Evolutionary conservation across 2,888 invertebrate species (phyloP).

Genomic region (Spialia ferax): DNA sequence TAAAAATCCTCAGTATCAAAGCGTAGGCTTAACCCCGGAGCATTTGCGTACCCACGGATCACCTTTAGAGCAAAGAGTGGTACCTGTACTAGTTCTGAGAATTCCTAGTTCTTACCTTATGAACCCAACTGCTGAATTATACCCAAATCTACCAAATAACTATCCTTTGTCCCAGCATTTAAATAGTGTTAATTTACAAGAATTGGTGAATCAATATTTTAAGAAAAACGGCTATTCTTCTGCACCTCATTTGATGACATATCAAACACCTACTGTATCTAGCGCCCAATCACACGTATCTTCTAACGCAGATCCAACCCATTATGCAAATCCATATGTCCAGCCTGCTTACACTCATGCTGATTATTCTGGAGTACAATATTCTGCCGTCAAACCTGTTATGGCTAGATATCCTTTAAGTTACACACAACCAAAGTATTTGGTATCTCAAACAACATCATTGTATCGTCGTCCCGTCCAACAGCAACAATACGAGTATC

Average conservation of each 20-base stretch:
- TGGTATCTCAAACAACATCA: conserved; percentile 62
- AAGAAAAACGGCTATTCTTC: conserved; percentile 74
- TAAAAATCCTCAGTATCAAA: conserved; percentile 79
- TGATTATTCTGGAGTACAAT: conserved; percentile 77
- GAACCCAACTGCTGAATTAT: conserved; percentile 82
- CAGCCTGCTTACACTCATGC: conserved; percentile 76
- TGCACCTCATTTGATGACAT: conserved; percentile 73
- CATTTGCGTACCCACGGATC: conserved; percentile 73
- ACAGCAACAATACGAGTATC: conserved; percentile 69
- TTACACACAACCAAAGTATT: conserved; percentile 64
- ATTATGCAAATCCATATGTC: conserved; percentile 72
- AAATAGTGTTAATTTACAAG: conserved; percentile 85
- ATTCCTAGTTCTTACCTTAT: conserved; percentile 86
- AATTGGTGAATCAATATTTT: conserved; percentile 83
- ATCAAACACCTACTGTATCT: conserved; percentile 58
- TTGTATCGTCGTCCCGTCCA: conserved; percentile 61
- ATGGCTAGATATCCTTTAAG: conserved; percentile 78
- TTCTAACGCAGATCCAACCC: conserved; percentile 58
- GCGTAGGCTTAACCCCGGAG: conserved; percentile 79
- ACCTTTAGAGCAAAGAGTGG: conserved; percentile 73
- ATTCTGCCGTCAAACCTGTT: conserved; percentile 80
- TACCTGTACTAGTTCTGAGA: conserved; percentile 86
- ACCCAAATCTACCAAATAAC: conserved; percentile 84
- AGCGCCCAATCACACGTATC: conserved; percentile 49
- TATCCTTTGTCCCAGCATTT: conserved; percentile 84